Percentiles rank a stretch among this genome's conserved stretches.
These are phyloP conservation scores for Luperina nickerlii DNA, from an alignment of 2,888 invertebrate genomes.

Conservation along the genomic window DNA sequence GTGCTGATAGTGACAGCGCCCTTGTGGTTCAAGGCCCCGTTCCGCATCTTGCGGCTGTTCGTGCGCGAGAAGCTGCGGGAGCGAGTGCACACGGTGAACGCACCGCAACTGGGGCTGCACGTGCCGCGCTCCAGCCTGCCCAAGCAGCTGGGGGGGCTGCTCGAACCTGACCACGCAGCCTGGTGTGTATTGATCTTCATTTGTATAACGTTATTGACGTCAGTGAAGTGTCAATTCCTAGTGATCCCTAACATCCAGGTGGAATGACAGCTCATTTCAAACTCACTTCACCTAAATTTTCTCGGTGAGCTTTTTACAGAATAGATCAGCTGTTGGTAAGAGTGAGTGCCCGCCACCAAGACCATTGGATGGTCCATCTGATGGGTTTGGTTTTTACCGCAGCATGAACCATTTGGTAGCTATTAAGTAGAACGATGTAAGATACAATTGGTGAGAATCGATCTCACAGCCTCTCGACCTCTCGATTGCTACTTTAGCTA, in stretches of 20 bases:
- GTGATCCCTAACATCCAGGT: neutral
- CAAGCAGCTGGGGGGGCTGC: constrained; percentile 96
- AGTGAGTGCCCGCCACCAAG: constrained; percentile 90
- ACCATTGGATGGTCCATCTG: neutral
- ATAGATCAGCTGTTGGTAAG: neutral
- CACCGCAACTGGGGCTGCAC: constrained; percentile 96
- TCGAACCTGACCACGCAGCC: constrained; percentile 96
- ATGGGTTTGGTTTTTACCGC: neutral
- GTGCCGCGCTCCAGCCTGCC: constrained; percentile 97
- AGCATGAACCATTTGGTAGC: neutral
- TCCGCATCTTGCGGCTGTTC: constrained; percentile 98
- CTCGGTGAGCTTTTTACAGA: neutral
- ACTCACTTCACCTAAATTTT: neutral
- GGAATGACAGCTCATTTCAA: neutral
- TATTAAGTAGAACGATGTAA: neutral
- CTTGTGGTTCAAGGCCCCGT: constrained; percentile 99
- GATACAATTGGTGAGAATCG: neutral
- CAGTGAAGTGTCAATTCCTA: neutral
- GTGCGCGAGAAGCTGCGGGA: constrained; percentile 98
- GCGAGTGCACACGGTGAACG: constrained; percentile 98
- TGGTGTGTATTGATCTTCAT: constrained; percentile 91
- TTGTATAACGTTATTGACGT: neutral
- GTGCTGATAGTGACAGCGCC: constrained; percentile 99
- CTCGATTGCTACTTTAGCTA: constrained; percentile 10
- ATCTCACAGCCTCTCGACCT: neutral